A percentile compares a stretch with the other conserved stretches of the same genome.
Conservation (phyloP, 2,113 vertebrate genomes). For the Psilopsiagon aurifrons region DNA sequence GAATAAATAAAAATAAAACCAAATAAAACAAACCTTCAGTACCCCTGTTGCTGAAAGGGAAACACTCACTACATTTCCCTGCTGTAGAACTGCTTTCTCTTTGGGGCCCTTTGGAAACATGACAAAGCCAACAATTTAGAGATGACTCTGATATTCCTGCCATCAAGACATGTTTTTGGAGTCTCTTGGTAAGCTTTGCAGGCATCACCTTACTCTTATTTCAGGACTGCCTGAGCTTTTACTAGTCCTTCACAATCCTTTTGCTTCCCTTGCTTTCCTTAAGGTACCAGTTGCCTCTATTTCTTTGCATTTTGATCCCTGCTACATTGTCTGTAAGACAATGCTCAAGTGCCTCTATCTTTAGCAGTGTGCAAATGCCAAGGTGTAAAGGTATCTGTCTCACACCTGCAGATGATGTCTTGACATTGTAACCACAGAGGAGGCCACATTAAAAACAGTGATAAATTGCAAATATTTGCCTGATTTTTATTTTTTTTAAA, state of each 20-base stretch:
- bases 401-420: not conserved
- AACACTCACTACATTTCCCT: not conserved
- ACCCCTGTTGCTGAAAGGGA: not conserved
- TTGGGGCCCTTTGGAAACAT: not conserved
- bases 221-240: not conserved
- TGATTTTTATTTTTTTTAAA: not conserved
- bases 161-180: not conserved
- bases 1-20: not conserved
- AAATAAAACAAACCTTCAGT: not conserved
- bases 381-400: not conserved
- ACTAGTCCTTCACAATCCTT: not conserved
- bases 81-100: not conserved
- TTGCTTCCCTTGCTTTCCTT: not conserved
- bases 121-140: not conserved
- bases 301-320: not conserved
- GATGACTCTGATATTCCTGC: not conserved
- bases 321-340: accelerated
- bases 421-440: not conserved
- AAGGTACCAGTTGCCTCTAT: not conserved
- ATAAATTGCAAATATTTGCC: not conserved
- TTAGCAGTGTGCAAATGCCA: not conserved
- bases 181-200: not conserved
- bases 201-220: not conserved
- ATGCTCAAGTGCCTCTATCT: accelerated
- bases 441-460: not conserved